These are phyloP conservation scores for Ormyrus rosae DNA, from an alignment of 2,888 invertebrate species.

Conservation along the genomic window DNA sequence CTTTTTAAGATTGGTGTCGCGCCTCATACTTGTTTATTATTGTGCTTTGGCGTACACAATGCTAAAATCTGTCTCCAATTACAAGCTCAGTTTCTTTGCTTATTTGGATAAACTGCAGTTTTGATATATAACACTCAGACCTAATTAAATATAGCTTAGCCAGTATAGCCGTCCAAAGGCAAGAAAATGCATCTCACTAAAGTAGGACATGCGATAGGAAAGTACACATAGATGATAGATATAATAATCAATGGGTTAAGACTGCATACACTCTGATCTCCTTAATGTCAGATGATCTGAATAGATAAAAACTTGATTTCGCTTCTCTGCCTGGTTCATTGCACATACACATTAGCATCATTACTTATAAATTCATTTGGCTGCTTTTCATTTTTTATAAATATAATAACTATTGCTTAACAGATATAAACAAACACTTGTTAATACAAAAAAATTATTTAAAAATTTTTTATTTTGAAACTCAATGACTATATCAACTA, in stretches of 20 bases:
- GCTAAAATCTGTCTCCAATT: too few species aligned
- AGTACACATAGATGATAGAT: conserved; percentile 45
- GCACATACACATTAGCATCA: conserved; percentile 11
- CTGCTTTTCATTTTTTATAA: neutral
- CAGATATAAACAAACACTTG: too few species aligned
- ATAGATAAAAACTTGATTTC: conserved; percentile 49
- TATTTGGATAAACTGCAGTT: neutral
- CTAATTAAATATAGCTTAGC: conserved; percentile 43
- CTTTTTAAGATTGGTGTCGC: too few species aligned
- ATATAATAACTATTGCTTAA: neutral
- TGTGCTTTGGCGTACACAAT: too few species aligned
- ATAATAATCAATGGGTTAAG: conserved; percentile 47
- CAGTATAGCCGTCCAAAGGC: conserved; percentile 18
- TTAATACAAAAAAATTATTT: too few species aligned
- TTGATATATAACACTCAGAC: conserved; percentile 1
- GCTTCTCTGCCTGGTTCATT: conserved; percentile 33
- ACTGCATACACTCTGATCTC: conserved; percentile 38
- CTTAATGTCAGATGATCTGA: conserved; percentile 43
- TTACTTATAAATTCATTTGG: neutral
- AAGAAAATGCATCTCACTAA: conserved; percentile 35
- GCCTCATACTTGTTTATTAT: too few species aligned
- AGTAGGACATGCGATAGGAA: conserved; percentile 42
- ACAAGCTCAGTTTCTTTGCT: too few species aligned
- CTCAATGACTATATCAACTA: too few species aligned
- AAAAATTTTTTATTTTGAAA: too few species aligned